Base-by-base conservation (phyloP, 2,888 invertebrate genomes). In the Cryptocephalus primarius region DNA sequence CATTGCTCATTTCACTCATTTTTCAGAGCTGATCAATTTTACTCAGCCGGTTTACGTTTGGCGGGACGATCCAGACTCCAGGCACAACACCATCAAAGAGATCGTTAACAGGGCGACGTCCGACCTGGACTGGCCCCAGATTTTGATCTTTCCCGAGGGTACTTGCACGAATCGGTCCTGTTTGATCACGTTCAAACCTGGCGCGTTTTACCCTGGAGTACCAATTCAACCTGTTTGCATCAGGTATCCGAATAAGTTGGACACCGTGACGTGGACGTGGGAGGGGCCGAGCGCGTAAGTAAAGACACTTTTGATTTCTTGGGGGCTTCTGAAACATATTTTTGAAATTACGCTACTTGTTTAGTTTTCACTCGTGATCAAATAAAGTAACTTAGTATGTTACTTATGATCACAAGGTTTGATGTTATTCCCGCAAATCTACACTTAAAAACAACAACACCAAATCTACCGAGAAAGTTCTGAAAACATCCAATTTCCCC, bases 11-110 rank as follows among this genome's bases (percentile, higher is more conserved):
- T 6, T 2, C 6, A 22, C 22, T 22, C 22, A 22, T 6, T 8
- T 12, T 32, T 34, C 33, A 88, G 93, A 88, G 66, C 73, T 95
- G 43, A 91, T 94, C 55, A 88, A 89, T 71, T 93, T 88, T 70
- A 91, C 92, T 0, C 95, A 96, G 69, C 94, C 96, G 0, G 88
- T 96, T 41, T 92, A 92, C 66, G 95, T 96, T 36, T 85, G 87
- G 78, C 74, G 95, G 45, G 93, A 94, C 62, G 93, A 93, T 72
- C 89, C 91, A 0, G 84, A 92, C 68, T 94, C 95, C 0, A 74
- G 95, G 8, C 88, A 88, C 63, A 89, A 87, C 60, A 90, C 94
- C 4, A 88, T 93, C 61, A 83, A 85, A 64, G 88, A 91, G 68
- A 94, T 95, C 53, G 85, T 88, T 38, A 78, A 82, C 47, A 76